These are phyloP conservation scores for Ataeniobius toweri DNA, from an alignment of 2,797 vertebrate genomes.

Conservation along the genomic window DNA sequence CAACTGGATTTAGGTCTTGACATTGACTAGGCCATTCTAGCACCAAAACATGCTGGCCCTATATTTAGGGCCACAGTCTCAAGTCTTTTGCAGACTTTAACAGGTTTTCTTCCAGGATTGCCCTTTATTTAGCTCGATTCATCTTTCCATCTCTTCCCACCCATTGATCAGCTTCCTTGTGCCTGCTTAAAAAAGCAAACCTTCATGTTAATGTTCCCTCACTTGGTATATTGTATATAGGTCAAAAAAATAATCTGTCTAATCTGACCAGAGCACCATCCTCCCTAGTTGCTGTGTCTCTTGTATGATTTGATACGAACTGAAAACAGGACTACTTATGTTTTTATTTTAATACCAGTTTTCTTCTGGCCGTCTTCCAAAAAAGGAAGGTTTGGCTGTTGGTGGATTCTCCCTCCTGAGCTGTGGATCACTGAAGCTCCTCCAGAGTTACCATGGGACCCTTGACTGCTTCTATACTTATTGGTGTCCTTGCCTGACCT, in stretches of 20 bases:
- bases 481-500: too few relatives aligned
- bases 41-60: background rate
- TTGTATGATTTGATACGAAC: background rate
- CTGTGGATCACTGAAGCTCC: too few relatives aligned
- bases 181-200: too few relatives aligned
- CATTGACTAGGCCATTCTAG: background rate
- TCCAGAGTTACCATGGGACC: too few relatives aligned
- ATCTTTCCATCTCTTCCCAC: background rate
- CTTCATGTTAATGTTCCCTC: background rate
- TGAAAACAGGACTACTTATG: background rate
- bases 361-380: background rate
- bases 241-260: background rate
- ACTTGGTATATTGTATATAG: background rate
- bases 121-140: background rate
- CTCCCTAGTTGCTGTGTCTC: background rate
- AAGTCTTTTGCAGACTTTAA: background rate
- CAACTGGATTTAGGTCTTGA: background rate
- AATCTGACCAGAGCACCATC: background rate
- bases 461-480: too few relatives aligned
- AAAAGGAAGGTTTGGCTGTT: background rate
- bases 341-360: background rate
- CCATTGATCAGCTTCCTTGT: background rate
- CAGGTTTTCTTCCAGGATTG: background rate
- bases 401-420: background rate
- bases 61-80: background rate